Base-by-base conservation (phyloP, 2,113 vertebrate genomes). In the Neotoma lepida region DNA sequence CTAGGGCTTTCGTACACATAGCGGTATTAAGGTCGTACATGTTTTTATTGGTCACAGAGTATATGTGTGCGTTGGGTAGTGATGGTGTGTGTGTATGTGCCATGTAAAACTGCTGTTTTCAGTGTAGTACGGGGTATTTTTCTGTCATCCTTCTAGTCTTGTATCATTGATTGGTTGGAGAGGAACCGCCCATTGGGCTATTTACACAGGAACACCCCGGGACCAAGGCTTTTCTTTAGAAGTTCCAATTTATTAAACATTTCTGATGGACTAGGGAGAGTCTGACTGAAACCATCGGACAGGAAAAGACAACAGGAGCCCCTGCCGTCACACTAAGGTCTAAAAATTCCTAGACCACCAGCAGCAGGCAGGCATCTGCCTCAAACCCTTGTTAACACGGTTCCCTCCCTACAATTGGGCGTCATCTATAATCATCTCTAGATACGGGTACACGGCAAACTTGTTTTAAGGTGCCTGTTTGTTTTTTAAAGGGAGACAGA, bases 31-130 rank as follows among this genome's bases (percentile, higher is more conserved):
- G 51, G 46, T 44, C 71, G 49, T 28, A 68, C 18, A 41, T 1
- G 22, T n/a, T 61, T 61, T 56, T 80, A 10, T 78, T 54, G 46
- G 33, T 56, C 33, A 22, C 33, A 24, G 39, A 77, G 41, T 74
- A 22, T 74, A 9, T 49, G 44, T 33, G 56, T 84, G 24, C 30
- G 78, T 81, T n/a, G 51, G 8, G 4, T 33, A 15, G n/a, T 44
- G 28, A 20, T 70, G 44, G 41, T 8, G 39, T 51, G 39, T 49
- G 28, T 20, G 2, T 9, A 1, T 46, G 22, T 58, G 84, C 30
- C 61, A 12, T 88, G 91, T 87, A 18, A 89, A 93, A 91, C 70
- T n/a, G 49, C 35, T 61, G 56, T 39, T 73, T 93, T 64, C 63
- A n/a, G 80, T 49, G 49, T 9, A 84, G 35, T 39, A 12, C 35